Conservation (phyloP, 2,797 vertebrate species). For the Gymnocypris eckloni region DNA sequence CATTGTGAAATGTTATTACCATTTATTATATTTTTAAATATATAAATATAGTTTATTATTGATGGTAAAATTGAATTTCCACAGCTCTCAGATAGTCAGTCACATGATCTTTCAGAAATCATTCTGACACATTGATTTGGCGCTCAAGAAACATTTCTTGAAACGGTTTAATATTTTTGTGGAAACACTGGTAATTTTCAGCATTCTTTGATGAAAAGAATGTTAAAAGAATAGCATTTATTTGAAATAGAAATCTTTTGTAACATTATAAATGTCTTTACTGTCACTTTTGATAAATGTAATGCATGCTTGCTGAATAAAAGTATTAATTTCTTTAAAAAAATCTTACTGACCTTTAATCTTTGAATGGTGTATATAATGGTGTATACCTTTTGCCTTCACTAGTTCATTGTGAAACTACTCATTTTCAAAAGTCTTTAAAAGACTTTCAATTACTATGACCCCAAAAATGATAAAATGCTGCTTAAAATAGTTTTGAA, state of each 20-base stretch:
- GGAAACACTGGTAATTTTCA: neutral
- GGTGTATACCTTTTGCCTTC: neutral
- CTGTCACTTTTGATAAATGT: neutral
- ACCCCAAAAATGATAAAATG: neutral
- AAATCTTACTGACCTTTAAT: no score
- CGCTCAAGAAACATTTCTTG: neutral
- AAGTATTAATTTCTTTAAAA: neutral
- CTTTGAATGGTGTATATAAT: neutral
- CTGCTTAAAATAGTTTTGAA: neutral
- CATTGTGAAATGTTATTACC: neutral
- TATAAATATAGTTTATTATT: neutral
- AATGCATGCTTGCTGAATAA: neutral
- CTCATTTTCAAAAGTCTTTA: neutral
- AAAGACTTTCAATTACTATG: neutral
- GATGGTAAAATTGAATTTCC: neutral
- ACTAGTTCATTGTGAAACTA: neutral
- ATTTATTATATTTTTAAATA: no score
- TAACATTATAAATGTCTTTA: neutral
- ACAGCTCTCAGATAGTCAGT: neutral
- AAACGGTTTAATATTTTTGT: neutral
- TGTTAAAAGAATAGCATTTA: neutral
- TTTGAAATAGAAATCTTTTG: neutral
- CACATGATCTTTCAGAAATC: neutral
- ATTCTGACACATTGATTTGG: neutral
- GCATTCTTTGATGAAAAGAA: neutral